Evolutionary conservation across 2,113 vertebrate species (phyloP).

Genomic region (Scalopus aquaticus): DNA sequence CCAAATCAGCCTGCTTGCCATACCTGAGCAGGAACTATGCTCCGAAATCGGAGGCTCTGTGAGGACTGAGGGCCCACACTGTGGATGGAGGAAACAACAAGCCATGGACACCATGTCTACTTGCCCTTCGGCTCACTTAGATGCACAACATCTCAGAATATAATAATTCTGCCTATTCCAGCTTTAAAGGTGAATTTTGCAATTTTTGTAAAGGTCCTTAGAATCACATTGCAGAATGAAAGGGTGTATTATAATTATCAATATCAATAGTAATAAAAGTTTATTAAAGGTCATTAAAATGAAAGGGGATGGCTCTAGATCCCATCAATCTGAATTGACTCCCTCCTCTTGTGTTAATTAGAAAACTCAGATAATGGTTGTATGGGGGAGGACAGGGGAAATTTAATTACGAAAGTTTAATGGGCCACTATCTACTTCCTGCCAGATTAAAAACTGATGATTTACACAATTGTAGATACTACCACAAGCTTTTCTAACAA

Average conservation of each 20-base stretch:
- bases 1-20: constrained; percentile 50
- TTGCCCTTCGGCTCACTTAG: background rate
- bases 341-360: constrained; percentile 99
- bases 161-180: constrained; percentile 42
- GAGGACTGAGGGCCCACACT: background rate
- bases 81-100: background rate
- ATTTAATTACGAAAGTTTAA: constrained; percentile 98
- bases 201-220: constrained; percentile 86
- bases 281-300: constrained; percentile 99
- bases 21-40: constrained; percentile 54
- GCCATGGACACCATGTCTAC: rapidly evolving
- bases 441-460: constrained; percentile 93
- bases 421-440: constrained; percentile 93
- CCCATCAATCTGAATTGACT: constrained; percentile 96
- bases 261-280: constrained; percentile 99
- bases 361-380: constrained; percentile 97
- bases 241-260: constrained; percentile 98
- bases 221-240: constrained; percentile 90
- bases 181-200: constrained; percentile 85
- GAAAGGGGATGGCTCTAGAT: constrained; percentile 96
- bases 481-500: constrained; percentile 80
- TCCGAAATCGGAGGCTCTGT: constrained; percentile 23
- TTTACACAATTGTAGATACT: constrained; percentile 91
- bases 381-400: constrained; percentile 93
- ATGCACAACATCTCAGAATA: constrained; percentile 53